A percentile compares a stretch with the other conserved stretches of the same genome.
These are phyloP conservation scores for Python bivittatus DNA, from an alignment of 2,113 vertebrate genomes.

Conservation along the genomic window DNA sequence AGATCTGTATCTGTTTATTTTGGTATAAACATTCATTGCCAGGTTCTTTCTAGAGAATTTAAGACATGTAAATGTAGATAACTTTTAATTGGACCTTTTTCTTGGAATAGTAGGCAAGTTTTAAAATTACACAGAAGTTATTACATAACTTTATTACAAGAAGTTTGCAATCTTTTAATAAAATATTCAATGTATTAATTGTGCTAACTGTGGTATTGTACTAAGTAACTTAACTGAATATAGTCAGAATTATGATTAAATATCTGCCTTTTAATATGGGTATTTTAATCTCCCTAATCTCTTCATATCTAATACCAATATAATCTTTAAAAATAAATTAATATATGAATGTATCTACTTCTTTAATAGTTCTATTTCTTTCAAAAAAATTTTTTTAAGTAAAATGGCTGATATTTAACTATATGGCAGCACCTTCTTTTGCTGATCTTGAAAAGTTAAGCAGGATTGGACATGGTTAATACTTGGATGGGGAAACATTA, in stretches of 20 bases:
- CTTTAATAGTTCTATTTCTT: not conserved
- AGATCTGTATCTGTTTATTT: not conserved
- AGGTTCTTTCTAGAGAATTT: not conserved
- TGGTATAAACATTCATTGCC: not conserved
- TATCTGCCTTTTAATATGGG: not conserved
- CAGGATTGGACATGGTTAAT: not conserved
- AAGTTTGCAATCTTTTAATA: not conserved
- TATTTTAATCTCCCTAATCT: not conserved
- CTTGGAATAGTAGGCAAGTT: not conserved
- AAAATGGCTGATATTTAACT: not conserved
- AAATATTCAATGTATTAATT: not conserved
- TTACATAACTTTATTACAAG: conserved; percentile 4
- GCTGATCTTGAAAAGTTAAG: not conserved
- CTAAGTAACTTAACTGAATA: not conserved
- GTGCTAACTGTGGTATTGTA: not conserved
- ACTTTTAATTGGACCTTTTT: conserved; percentile 3
- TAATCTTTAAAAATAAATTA: not conserved
- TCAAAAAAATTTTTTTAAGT: not conserved
- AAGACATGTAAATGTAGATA: not conserved
- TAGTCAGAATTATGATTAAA: not conserved
- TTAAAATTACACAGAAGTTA: not conserved
- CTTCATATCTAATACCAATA: not conserved
- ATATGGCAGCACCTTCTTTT: not conserved
- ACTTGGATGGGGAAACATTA: not conserved
- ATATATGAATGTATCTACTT: not conserved